These are phyloP conservation scores for Petrolisthes cinctipes DNA, from an alignment of 2,888 invertebrate genomes.

Conservation along the genomic window DNA sequence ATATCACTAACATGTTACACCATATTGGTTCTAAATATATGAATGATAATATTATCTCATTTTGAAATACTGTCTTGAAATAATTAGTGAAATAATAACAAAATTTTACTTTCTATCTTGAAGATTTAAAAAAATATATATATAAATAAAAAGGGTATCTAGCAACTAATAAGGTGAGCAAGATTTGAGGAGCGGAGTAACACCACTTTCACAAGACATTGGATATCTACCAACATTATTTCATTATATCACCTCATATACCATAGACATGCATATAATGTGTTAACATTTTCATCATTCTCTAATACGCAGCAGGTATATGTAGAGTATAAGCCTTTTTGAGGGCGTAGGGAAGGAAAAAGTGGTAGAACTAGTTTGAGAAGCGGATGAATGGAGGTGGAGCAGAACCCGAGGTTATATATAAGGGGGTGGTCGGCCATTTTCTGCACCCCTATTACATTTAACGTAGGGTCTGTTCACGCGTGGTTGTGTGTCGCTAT, in stretches of 20 bases:
- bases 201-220: conserved; percentile 53
- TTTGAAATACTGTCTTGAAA: too few relatives aligned
- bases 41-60: too few relatives aligned
- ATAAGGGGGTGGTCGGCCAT: neutral
- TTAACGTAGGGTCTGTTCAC: conserved; percentile 61
- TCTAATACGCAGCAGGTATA: neutral
- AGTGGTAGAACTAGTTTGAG: neutral
- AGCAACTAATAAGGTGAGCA: conserved; percentile 11
- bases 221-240: neutral
- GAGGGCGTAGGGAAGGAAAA: too few relatives aligned
- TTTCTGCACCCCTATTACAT: conserved; percentile 51
- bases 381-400: conserved; percentile 2
- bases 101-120: too few relatives aligned
- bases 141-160: neutral
- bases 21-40: too few relatives aligned
- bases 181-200: conserved; percentile 35
- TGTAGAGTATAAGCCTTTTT: too few relatives aligned
- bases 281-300: neutral
- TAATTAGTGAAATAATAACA: too few relatives aligned
- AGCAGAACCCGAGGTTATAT: conserved; percentile 49
- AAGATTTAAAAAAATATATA: too few relatives aligned
- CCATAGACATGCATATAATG: neutral
- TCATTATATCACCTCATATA: neutral
- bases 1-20: too few relatives aligned
- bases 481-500: conserved; percentile 60